Base-by-base conservation (phyloP, 2,797 vertebrate genomes). In the Knipowitschia caucasica region DNA sequence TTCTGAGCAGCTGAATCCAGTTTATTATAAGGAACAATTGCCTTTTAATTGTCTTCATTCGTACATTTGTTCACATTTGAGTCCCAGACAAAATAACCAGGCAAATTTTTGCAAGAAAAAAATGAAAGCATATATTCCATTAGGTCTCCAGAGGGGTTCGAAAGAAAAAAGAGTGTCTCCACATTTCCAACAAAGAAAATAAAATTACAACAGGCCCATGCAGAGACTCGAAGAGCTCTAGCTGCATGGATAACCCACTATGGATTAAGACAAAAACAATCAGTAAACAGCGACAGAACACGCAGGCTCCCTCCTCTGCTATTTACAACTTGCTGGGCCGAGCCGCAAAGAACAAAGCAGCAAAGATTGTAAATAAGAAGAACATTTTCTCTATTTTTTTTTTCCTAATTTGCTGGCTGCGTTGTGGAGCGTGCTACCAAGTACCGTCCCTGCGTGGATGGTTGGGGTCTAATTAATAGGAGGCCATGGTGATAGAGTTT, bases 391-490 rank as follows among this genome's bases (percentile, higher is more conserved):
- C 60, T 62, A 69, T 54, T 43, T 55, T 47, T 64, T 38, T 62
- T 61, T 66, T 76, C 57, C 67, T 84, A 85, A 87, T 88, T 87
- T 86, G 75, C 75, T 74, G 62, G 81, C 80, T 75, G 78, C 66
- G 80, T 80, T 71, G 74, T 31, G 73, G 57, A 80, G 75, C 74
- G 76, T 77, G 73, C 81, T 78, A 59, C 77, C 80, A 50, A 79
- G 77, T 44, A 50, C 53, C 39, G 67, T 77, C 80, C 73, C 80
- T 73, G 80, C 75, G 78, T 76, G 79, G 80, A 82, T 75, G 84
- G 78, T 74, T 81, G 72, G 73, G 82, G 73, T 57, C 86, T 90
- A 89, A 92, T 91, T 89, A 91, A 89, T 83, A 67, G 75, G 74
- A 79, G 60, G 67, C 79, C 77, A 82, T 62, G 80, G 75, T 81